Conservation (phyloP, 1,140 invertebrate genomes). For the Eufriesea mexicana region DNA sequence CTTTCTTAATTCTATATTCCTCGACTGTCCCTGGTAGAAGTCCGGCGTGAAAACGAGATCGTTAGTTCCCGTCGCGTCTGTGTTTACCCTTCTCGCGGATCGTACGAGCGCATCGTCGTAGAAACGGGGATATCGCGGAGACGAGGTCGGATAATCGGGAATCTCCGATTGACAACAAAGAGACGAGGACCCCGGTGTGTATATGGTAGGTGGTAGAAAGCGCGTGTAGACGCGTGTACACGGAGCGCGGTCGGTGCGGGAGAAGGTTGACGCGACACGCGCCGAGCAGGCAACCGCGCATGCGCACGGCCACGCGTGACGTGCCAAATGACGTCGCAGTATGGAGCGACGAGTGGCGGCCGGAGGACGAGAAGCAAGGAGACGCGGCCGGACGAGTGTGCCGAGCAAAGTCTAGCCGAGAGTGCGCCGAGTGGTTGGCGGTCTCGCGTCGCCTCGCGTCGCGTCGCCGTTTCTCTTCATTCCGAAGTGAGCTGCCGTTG, state of each 20-base stretch:
- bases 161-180: constrained; percentile 23
- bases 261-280: constrained; percentile 43
- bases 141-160: background rate
- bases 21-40: too few species aligned
- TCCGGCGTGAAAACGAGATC: constrained; percentile 2
- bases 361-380: constrained; percentile 32
- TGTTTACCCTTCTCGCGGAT: too few species aligned
- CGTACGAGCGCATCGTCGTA: background rate
- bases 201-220: background rate
- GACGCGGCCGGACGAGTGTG: constrained; percentile 64
- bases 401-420: constrained; percentile 52
- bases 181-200: background rate
- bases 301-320: constrained; percentile 49
- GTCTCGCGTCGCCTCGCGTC: constrained; percentile 58
- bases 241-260: background rate
- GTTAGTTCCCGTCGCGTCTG: background rate
- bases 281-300: constrained; percentile 24
- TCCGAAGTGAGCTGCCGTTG: constrained; percentile 77
- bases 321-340: constrained; percentile 55
- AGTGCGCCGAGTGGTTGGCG: constrained; percentile 52
- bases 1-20: background rate
- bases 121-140: background rate
- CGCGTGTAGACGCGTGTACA: background rate
- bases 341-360: constrained; percentile 50
- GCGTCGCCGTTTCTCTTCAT: constrained; percentile 68